A percentile compares a stretch with the other conserved stretches of the same genome.
Evolutionary conservation across 2,888 invertebrate species (phyloP).

Genomic region (Lasioglossum morio): DNA sequence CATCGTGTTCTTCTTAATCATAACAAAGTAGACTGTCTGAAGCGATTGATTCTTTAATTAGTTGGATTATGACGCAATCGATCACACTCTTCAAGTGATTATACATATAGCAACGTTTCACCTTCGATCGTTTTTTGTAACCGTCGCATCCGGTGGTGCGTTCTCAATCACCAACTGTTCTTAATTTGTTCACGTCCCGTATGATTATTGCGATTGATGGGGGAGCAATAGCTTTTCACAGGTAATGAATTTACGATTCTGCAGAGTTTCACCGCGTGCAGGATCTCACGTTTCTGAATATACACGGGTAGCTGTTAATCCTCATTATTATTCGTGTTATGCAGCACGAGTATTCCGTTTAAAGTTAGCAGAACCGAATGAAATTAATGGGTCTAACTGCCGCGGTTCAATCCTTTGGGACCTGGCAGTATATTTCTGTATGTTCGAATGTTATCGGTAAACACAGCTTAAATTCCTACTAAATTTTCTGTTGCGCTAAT

Average conservation of each 20-base stretch:
- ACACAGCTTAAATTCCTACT: slow-evolving; percentile 1
- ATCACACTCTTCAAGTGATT: background rate
- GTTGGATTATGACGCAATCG: background rate
- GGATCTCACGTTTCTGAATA: background rate
- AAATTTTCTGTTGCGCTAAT: slow-evolving; percentile 7
- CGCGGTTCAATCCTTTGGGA: background rate
- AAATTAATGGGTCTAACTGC: slow-evolving; percentile 26
- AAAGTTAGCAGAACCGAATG: slow-evolving; percentile 11
- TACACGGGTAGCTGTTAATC: background rate
- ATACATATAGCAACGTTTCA: background rate
- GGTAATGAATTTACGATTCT: background rate
- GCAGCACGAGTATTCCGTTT: background rate
- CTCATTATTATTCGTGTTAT: background rate
- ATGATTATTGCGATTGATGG: background rate
- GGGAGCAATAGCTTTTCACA: background rate
- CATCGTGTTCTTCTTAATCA: background rate
- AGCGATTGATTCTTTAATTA: background rate
- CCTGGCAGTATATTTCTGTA: background rate
- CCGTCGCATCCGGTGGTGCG: no score
- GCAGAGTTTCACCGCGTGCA: background rate
- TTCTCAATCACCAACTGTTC: background rate
- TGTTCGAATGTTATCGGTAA: slow-evolving; percentile 17
- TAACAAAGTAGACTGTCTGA: background rate
- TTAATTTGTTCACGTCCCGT: background rate
- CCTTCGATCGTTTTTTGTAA: background rate